These are phyloP conservation scores for Dysmachus trigonus DNA, from an alignment of 2,888 invertebrate species.

Conservation along the genomic window DNA sequence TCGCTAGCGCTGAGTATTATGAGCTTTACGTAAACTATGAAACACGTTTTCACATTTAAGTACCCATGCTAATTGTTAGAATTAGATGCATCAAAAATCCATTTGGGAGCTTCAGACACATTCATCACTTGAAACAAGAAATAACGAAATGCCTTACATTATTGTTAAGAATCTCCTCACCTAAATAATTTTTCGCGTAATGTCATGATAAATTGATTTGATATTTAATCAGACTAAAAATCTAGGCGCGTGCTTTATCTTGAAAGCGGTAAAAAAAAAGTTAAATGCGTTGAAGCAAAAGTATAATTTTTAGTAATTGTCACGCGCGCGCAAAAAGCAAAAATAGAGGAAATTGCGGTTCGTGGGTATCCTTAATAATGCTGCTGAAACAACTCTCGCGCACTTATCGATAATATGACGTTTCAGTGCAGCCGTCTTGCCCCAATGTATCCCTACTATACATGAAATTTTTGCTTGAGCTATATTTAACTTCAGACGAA, in stretches of 20 bases:
- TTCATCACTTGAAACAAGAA: not conserved
- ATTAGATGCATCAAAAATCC: not conserved
- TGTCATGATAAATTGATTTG: not conserved
- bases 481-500: constrained; percentile 27
- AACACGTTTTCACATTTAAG: not conserved
- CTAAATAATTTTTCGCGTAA: not conserved
- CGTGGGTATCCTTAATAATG: not conserved
- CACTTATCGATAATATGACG: not conserved
- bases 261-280: not conserved
- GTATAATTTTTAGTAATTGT: not conserved
- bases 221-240: not conserved
- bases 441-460: not conserved
- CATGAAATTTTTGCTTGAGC: constrained; percentile 19
- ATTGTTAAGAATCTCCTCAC: not conserved
- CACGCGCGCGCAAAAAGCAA: not conserved
- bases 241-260: not conserved
- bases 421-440: not conserved
- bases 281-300: not conserved
- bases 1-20: not conserved
- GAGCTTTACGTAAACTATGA: not conserved
- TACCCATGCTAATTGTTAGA: not conserved
- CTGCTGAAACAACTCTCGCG: not conserved
- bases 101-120: not conserved
- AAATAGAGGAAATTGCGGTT: not conserved
- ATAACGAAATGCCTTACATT: not conserved